phyloP scores from a whole-genome alignment of 2,113 vertebrate genomes.

The Porphyrio hochstetteri region DNA sequence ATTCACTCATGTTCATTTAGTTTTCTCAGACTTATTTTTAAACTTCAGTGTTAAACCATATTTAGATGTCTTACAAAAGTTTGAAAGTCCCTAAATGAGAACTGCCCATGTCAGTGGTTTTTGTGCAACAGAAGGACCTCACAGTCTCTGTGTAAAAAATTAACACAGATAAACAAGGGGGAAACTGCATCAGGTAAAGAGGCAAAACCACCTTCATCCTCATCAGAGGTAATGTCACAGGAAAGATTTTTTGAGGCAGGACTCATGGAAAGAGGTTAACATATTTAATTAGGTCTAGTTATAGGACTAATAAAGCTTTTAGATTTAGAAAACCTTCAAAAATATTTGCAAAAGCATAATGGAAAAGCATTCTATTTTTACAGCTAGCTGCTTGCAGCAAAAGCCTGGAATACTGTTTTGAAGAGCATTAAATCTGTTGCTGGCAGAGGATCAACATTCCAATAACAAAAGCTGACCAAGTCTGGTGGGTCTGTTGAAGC shows the following conservation, averaged over 20 bases:
- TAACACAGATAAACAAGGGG: background rate
- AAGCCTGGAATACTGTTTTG: background rate
- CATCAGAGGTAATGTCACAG: background rate
- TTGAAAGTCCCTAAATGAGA: background rate
- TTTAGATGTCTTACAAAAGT: background rate
- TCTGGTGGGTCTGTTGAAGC: background rate
- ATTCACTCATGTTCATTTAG: background rate
- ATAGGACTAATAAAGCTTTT: background rate
- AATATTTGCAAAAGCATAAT: background rate
- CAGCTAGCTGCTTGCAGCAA: background rate
- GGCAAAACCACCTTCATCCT: background rate
- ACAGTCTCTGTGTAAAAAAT: background rate
- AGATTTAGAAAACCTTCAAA: background rate
- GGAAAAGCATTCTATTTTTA: background rate
- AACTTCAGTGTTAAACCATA: background rate
- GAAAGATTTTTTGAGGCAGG: background rate
- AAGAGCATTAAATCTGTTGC: background rate
- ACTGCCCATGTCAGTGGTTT: background rate
- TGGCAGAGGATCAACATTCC: constrained; percentile 16
- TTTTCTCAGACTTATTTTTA: background rate
- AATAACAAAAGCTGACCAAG: background rate
- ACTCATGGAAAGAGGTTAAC: background rate
- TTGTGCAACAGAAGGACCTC: background rate
- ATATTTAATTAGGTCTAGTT: background rate
- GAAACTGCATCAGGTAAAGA: background rate